Conservation (phyloP, 2,113 vertebrate genomes). For the Gallinago jamesoni region DNA sequence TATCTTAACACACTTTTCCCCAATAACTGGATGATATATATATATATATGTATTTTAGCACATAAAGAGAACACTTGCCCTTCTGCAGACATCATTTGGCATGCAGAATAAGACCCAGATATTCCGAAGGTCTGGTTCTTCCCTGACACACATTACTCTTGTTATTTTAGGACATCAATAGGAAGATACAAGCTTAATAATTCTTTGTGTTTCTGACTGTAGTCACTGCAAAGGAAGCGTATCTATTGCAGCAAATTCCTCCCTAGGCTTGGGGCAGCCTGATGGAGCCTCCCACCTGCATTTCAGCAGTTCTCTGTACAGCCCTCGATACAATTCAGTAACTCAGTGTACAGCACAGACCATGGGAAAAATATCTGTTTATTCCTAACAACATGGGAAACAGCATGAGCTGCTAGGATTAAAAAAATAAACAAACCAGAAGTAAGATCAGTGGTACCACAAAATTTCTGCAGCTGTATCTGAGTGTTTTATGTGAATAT, state of each 20-base stretch:
- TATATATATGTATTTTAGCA: not conserved
- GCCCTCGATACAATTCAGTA: not conserved
- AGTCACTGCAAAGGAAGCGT: not conserved
- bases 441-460: not conserved
- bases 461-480: not conserved
- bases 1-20: not conserved
- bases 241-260: not conserved
- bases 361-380: not conserved
- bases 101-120: not conserved
- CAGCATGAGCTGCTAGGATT: not conserved
- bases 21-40: not conserved
- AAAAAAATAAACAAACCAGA: not conserved
- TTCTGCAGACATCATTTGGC: not conserved
- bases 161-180: not conserved
- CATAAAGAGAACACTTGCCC: not conserved
- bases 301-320: not conserved
- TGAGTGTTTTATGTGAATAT: not conserved
- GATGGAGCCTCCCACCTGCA: not conserved
- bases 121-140: not conserved
- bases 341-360: not conserved
- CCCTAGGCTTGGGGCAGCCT: not conserved
- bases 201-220: not conserved
- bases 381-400: not conserved
- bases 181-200: not conserved
- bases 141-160: not conserved